These are phyloP conservation scores for Malaclemys terrapin DNA, from an alignment of 2,113 vertebrate genomes.

Conservation along the genomic window DNA sequence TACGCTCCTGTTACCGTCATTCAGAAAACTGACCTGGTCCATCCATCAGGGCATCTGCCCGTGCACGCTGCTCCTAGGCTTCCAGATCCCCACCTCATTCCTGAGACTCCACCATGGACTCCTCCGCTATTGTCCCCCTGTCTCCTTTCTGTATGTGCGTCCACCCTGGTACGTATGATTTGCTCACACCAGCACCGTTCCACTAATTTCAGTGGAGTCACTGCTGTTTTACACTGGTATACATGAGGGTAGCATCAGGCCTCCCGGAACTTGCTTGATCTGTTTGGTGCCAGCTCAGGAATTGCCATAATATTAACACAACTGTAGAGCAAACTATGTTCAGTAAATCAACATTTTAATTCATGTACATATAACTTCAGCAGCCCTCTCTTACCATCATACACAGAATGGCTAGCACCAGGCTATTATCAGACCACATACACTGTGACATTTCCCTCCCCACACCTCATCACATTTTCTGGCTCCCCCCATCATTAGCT, in stretches of 20 bases:
- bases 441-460: conserved; percentile 12
- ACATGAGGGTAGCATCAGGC: not conserved
- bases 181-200: not conserved
- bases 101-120: not conserved
- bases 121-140: not conserved
- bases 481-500: conserved; percentile 53
- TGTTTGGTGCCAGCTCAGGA: conserved; percentile 9
- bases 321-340: not conserved
- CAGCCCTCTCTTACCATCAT: not conserved
- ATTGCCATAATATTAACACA: not conserved
- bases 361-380: conserved; percentile 18
- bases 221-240: not conserved
- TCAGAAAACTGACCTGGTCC: not conserved
- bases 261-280: not conserved
- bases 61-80: accelerated
- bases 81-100: not conserved
- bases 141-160: not conserved
- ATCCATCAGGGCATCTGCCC: not conserved
- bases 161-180: not conserved
- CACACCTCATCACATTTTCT: conserved; percentile 56
- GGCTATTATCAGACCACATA: not conserved
- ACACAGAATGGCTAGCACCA: not conserved
- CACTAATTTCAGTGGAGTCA: not conserved
- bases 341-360: conserved; percentile 61
- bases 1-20: too few species aligned